phyloP scores from a whole-genome alignment of 2,797 vertebrate genomes.

The Notamacropus eugenii region DNA sequence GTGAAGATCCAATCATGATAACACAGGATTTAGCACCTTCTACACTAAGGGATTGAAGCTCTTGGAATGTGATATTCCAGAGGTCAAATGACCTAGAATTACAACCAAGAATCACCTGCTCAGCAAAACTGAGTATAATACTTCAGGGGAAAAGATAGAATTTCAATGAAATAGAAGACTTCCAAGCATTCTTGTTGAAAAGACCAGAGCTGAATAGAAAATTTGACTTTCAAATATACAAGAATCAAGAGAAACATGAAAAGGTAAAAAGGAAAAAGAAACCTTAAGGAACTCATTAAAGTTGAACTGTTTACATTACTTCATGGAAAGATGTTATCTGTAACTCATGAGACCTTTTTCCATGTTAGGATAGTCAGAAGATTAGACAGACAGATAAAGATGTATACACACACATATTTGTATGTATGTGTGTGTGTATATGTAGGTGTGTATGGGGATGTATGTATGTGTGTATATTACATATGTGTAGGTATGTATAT shows the following conservation, averaged over 20 bases:
- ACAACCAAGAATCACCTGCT: neutral
- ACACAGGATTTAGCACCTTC: neutral
- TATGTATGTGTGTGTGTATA: too few species aligned
- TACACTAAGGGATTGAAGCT: neutral
- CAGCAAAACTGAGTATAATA: neutral
- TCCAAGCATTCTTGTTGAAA: neutral
- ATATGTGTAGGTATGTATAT: too few species aligned
- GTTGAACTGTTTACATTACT: neutral
- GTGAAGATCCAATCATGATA: neutral
- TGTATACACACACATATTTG: too few species aligned
- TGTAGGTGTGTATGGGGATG: too few species aligned
- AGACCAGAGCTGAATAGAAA: neutral
- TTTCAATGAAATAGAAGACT: neutral
- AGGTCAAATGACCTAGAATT: neutral
- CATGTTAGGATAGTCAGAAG: neutral
- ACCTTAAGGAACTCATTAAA: neutral
- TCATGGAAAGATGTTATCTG: neutral
- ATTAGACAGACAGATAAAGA: too few species aligned
- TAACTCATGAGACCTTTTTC: neutral
- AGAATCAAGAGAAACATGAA: neutral
- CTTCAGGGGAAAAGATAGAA: neutral
- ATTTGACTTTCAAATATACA: neutral
- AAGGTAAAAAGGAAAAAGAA: neutral
- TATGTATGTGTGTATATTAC: too few species aligned
- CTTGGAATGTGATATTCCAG: neutral